Base-by-base conservation (phyloP, 2,888 invertebrate genomes). In the Urechis unicinctus region DNA sequence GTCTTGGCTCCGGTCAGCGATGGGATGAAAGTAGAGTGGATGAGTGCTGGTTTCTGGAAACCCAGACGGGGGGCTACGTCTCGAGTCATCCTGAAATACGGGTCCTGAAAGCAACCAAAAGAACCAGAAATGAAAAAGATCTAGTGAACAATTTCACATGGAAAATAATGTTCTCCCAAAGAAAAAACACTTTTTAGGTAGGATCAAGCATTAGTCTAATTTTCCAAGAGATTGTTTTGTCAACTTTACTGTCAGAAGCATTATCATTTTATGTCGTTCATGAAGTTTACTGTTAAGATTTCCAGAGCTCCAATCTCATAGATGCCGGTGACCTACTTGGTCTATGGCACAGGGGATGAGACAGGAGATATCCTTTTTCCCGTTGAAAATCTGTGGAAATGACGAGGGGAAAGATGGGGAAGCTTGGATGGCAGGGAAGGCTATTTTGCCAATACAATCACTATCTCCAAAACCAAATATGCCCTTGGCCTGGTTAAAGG, bases 341-440 rank as follows among this genome's bases (percentile, higher is more conserved):
- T 99, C 98, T 64, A 98, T 98, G 6, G 95, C 98, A 80, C 98
- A 98, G 0, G 98, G 98, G 61, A 98, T 94, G 2, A 94, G 82
- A 70, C 88, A 88, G 2, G 85, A 86, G 48, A 93, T 82, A 66
- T 87, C 84, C 68, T 87, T 86, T 70, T 85, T 85, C 51, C 84
- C 68, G 54, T 75, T 74, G 77, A 97, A 97, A 71, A 96, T 91
- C 59, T 88, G 86, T 0, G 96, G 96, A 64, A 82, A 81, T 4
- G 75, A 69, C 9, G 73, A 69, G 50, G 79, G 74, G 66, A 97
- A 84, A 1, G 91, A 88, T 0, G 98, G 97, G 0, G 95, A 91
- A 0, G 97, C 97, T 80, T 98, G 95, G 36, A 92, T 88, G 0
- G 94, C 88, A 0, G 98, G 98, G 79, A 98, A 99, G 17, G 88